phyloP scores from a whole-genome alignment of 2,888 invertebrate species.

The Eutolmus rufibarbis region DNA sequence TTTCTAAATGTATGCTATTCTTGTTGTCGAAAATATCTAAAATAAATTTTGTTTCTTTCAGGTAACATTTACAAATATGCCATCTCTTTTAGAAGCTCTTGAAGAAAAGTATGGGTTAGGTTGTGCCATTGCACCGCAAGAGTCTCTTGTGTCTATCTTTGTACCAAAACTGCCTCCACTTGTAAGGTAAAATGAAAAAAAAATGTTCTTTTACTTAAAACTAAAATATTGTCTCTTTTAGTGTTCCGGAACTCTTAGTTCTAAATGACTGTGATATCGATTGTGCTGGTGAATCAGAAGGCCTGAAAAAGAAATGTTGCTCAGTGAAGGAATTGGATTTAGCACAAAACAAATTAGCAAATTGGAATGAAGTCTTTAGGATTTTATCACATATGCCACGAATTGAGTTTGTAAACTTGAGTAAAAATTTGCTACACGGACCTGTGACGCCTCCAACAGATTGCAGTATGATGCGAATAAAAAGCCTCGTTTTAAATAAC shows the following conservation, averaged over 20 bases:
- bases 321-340: conserved; percentile 93
- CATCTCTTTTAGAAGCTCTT: conserved; percentile 87
- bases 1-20: background rate
- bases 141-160: conserved; percentile 77
- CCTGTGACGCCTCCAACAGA: conserved; percentile 65
- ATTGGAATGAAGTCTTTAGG: conserved; percentile 90
- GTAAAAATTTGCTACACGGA: conserved; percentile 83
- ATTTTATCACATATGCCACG: conserved; percentile 88
- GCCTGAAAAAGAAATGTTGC: conserved; percentile 81
- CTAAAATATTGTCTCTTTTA: conserved; percentile 52
- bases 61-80: conserved; percentile 67
- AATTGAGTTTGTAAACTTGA: conserved; percentile 89
- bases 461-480: conserved; percentile 67
- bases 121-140: conserved; percentile 64
- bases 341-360: conserved; percentile 87
- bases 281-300: conserved; percentile 83
- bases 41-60: background rate
- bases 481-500: conserved; percentile 85
- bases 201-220: background rate
- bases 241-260: conserved; percentile 83
- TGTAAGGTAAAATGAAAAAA: conserved; percentile 52
- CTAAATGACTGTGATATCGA: conserved; percentile 92
- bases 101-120: conserved; percentile 83
- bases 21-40: background rate
- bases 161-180: conserved; percentile 84